phyloP scores from a whole-genome alignment of 2,113 vertebrate genomes.

The Sinocyclocheilus maitianheensis region DNA sequence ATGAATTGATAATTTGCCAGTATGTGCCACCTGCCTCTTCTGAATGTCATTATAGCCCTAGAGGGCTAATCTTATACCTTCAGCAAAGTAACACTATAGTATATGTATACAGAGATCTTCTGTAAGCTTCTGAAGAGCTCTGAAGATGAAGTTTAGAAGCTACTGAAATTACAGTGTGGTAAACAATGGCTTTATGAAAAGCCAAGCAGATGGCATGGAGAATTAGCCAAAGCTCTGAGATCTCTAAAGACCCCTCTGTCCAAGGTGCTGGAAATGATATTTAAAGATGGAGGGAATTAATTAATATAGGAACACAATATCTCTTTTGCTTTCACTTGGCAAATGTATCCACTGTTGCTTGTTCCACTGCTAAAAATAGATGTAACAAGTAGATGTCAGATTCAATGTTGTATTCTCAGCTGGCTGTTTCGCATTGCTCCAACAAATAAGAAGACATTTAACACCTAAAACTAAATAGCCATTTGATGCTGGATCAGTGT shows the following conservation, averaged over 20 bases:
- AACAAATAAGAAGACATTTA: background rate
- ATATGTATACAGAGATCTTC: background rate
- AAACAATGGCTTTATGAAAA: constrained; percentile 21
- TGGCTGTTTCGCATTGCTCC: background rate
- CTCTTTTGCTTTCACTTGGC: background rate
- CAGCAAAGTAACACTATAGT: background rate
- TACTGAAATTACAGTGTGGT: background rate
- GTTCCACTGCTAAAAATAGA: background rate
- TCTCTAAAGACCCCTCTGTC: background rate
- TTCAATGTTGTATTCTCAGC: background rate
- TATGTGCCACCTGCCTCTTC: constrained; percentile 21
- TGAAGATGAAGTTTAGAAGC: background rate
- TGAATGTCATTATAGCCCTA: constrained; percentile 13
- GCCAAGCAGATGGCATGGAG: constrained; percentile 29
- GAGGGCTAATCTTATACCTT: constrained; percentile 21
- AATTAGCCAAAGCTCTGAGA: background rate
- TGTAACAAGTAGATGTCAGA: constrained; percentile 1
- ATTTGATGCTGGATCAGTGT: background rate
- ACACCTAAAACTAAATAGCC: background rate
- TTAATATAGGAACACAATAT: background rate
- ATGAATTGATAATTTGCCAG: constrained; percentile 23
- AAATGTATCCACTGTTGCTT: background rate
- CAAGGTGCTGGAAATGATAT: background rate
- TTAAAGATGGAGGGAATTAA: background rate
- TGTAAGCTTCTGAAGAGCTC: background rate